A percentile compares a stretch with the other conserved stretches of the same genome.
These are phyloP conservation scores for Microctenopoma lineatum DNA, from an alignment of 2,797 vertebrate species.

Conservation along the genomic window DNA sequence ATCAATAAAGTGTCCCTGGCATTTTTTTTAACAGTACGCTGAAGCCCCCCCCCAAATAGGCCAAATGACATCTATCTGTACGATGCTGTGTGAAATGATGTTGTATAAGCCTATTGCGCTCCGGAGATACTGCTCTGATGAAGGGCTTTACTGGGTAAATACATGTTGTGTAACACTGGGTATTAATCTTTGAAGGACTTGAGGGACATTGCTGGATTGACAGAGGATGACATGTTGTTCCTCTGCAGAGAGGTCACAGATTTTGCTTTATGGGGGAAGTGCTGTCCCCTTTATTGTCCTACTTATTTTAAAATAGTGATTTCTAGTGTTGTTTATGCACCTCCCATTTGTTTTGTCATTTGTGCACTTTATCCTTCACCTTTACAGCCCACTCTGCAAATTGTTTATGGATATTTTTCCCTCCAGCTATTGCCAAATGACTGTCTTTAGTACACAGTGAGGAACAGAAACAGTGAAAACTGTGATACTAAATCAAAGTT, in stretches of 20 bases:
- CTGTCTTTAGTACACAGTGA: constrained; percentile 16
- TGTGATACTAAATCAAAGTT: neutral
- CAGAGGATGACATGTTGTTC: neutral
- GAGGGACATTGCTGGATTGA: constrained; percentile 12
- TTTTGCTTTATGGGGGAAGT: constrained; percentile 1
- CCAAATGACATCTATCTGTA: no score
- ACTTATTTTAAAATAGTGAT: constrained; percentile 34
- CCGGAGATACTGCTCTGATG: constrained; percentile 5
- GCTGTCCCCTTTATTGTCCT: neutral
- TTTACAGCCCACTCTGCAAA: constrained; percentile 23
- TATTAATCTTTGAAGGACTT: constrained; percentile 21
- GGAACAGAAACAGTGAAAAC: neutral
- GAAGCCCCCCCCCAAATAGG: no score
- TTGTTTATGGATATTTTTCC: constrained; percentile 30
- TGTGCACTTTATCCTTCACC: constrained; percentile 17
- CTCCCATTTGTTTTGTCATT: constrained; percentile 15
- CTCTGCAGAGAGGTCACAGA: neutral
- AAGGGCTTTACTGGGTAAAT: constrained; percentile 6
- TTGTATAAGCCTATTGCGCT: neutral
- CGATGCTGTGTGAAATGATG: neutral
- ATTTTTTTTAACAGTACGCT: no score
- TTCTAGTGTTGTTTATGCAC: constrained; percentile 1
- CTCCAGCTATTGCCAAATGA: constrained; percentile 19
- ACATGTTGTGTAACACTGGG: constrained; percentile 10
- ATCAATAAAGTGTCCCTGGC: no score